Evolutionary conservation across 2,113 vertebrate genomes (phyloP).

Genomic region (Halcyon malimbica): DNA sequence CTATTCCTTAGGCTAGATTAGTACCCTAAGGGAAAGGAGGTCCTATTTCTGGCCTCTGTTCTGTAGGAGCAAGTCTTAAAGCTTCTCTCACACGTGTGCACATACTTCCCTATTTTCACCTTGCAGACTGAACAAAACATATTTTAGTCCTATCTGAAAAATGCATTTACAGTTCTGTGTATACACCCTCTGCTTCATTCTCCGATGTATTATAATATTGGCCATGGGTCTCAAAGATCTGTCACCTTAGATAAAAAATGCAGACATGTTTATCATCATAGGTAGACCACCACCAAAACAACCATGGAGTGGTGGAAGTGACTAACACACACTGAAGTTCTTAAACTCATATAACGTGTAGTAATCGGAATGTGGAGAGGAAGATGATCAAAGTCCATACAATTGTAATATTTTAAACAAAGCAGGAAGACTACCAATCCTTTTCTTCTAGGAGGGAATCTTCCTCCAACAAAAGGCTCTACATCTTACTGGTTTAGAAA

Average conservation of each 20-base stretch:
- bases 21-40: background rate
- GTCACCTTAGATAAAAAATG: background rate
- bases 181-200: background rate
- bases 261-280: background rate
- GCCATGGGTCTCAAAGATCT: background rate
- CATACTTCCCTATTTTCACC: background rate
- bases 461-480: background rate
- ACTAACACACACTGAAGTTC: background rate
- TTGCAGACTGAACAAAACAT: background rate
- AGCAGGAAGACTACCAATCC: background rate
- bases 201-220: background rate
- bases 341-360: background rate
- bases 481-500: background rate
- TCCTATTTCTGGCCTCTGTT: background rate
- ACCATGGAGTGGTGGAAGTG: background rate
- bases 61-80: background rate
- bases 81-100: background rate
- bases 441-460: background rate
- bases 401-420: background rate
- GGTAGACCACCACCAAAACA: background rate
- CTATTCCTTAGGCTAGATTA: background rate
- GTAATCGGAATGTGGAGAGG: background rate
- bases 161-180: background rate
- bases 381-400: background rate
- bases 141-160: background rate